A percentile compares a stretch with the other conserved stretches of the same genome.
Evolutionary conservation across 2,797 vertebrate species (phyloP).

Genomic region (Tachyglossus aculeatus): DNA sequence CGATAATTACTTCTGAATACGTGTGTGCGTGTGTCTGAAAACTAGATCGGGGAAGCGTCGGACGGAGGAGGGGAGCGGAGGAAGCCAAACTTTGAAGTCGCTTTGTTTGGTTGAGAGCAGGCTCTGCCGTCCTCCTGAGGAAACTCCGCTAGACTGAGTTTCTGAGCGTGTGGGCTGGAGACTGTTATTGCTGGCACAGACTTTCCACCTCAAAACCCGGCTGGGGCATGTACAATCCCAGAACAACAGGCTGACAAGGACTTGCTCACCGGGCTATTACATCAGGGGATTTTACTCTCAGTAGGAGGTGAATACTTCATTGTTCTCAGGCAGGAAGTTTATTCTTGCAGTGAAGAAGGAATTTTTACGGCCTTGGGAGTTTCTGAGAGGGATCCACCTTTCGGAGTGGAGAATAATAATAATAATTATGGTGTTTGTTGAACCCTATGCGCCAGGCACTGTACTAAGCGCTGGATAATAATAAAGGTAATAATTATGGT

Average conservation of each 20-base stretch:
- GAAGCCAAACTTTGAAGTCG: slow-evolving; percentile 58
- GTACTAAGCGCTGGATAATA: too few species aligned
- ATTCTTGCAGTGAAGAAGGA: slow-evolving; percentile 49
- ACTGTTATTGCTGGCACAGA: slow-evolving; percentile 39
- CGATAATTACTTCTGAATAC: slow-evolving; percentile 27
- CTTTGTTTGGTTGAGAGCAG: slow-evolving; percentile 29
- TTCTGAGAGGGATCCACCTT: slow-evolving; percentile 1
- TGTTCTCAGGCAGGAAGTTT: slow-evolving; percentile 62
- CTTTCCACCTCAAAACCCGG: slow-evolving; percentile 29
- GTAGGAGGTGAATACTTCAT: slow-evolving; percentile 12
- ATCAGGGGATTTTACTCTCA: slow-evolving; percentile 50
- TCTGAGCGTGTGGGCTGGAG: slow-evolving; percentile 11
- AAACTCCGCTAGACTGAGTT: slow-evolving; percentile 7
- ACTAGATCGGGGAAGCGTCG: slow-evolving; percentile 29
- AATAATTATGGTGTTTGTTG: too few species aligned
- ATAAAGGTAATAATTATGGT: too few species aligned
- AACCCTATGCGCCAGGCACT: too few species aligned
- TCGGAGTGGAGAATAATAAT: too few species aligned
- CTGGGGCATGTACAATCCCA: slow-evolving; percentile 40
- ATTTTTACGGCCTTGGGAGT: slow-evolving; percentile 21
- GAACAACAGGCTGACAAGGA: slow-evolving; percentile 37
- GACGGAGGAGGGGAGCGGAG: slow-evolving; percentile 34
- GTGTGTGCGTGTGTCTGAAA: slow-evolving; percentile 33
- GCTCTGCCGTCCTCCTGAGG: slow-evolving; percentile 13
- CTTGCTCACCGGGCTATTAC: slow-evolving; percentile 43